Base-by-base conservation (phyloP, 64 coral and sea anemone species). In the Pocillopora verrucosa region DNA sequence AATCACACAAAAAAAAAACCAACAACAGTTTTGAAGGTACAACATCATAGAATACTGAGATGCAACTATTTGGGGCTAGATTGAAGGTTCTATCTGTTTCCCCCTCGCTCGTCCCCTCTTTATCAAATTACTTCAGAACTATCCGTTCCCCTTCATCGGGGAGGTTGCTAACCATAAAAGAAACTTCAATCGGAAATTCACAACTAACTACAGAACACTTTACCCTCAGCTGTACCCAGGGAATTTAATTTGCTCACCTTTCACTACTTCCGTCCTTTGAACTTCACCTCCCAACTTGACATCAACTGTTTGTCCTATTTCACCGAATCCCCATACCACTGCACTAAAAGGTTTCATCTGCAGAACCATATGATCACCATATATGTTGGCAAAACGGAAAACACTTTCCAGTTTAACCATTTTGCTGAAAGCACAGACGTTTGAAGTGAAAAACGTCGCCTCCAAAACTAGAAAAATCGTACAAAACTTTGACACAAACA, bases 361-460 rank as follows among this genome's bases (percentile, higher is more conserved):
- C 20, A 99, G 90, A 36, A 99, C 97, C 97, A 99, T 99, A 59
- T 95, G 93, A 15, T 99, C 91, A 16, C 97, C 94, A 87, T 93
- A 99, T 19, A 88, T 87, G 56, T 95, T 99, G 16, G 97, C 94
- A 77, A 95, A 99, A 38, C 97, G 93, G 72, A 99, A 99, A 0
- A 25, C 16, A 61, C 2, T n/a, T 12, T 25, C 74, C 62, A 62
- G 35, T 34, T 34, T 41, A 0, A 65, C 67, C 0, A 19, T 70
- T n/a, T 70, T 11, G 25, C 22, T 70, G 10, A 30, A 70, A 9
- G 64, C 16, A 19, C 22, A 35, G 36, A 20, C 36, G 4, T 19
- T 13, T 11, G 20, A 68, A 30, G 14, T 19, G 13, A 45, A 64
- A 84, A 22, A 41, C 36, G 82, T 36, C 17, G 10, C 36, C 16